These are phyloP conservation scores for Phrynocephalus vlangalii DNA, from an alignment of 2,797 vertebrate species.

Conservation along the genomic window DNA sequence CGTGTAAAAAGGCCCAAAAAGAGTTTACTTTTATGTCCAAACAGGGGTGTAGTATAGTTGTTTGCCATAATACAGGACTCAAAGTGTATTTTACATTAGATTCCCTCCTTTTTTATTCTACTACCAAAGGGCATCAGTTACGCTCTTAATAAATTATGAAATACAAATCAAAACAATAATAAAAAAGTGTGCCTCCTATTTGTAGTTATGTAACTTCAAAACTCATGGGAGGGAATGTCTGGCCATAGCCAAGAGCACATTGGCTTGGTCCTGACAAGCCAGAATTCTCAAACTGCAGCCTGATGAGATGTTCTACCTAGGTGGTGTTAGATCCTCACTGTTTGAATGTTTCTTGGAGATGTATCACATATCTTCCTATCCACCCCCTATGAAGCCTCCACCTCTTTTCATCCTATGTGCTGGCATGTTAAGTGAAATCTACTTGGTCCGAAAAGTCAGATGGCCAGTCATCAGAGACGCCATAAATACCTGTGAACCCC, in stretches of 20 bases:
- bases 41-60: neutral
- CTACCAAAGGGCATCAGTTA: neutral
- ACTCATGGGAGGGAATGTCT: too few species aligned
- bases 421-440: neutral
- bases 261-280: too few species aligned
- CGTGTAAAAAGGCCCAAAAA: too few species aligned
- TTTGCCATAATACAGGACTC: neutral
- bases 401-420: neutral
- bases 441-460: neutral
- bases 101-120: neutral
- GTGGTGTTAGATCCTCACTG: neutral
- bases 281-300: too few species aligned
- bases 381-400: neutral
- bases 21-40: neutral
- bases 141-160: neutral
- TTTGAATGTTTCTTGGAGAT: neutral
- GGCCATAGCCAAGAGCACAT: too few species aligned
- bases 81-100: neutral
- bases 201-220: too few species aligned
- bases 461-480: neutral
- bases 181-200: too few species aligned
- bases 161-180: neutral
- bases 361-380: too few species aligned
- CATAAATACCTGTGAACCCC: conserved; percentile 81
- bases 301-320: too few species aligned